Base-by-base conservation (phyloP, 2,888 invertebrate genomes). In the Mythimna pallens region DNA sequence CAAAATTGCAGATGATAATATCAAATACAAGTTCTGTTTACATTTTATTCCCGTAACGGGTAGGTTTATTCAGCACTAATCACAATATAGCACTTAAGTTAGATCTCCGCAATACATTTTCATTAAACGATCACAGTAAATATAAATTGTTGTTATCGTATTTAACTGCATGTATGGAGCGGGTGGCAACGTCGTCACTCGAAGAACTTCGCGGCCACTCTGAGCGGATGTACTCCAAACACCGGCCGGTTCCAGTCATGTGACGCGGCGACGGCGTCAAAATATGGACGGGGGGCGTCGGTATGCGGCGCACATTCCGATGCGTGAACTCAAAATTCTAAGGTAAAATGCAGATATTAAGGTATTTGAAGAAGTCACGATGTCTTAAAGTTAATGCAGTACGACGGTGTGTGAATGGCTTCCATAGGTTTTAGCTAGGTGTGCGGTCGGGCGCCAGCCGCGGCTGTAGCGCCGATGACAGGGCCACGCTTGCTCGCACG, bases 401-500 rank as follows among this genome's bases (percentile, higher is more conserved):
- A 8, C 7, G 20, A 14, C 1, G 17, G 2, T 47, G 20, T 55
- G 36, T 43, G 25, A 14, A 30, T 36, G 36, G 25, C 6, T 10
- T 30, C n/a, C n/a, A 14, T 62, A 50, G 62, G 57, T 52, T 62
- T 65, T 81, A 50, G 47, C 25, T 57, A n/a, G 54, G 17, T 40
- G 5, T 50, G 17, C 47, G n/a, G 17, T 25, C 8, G 50, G 22
- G 47, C 47, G 30, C 69, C 47, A 47, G 47, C 17, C 43, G 61
- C 55, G 64, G 34, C 25, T 64, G 50, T 68, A 66, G 65, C 68
- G 36, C 64, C 59, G 65, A 25, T 75, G 65, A 59, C 67, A 64
- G 61, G 61, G 86, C 92, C 93, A 93, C 93, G 92, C 92, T 93
- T 81, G 92, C 85, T 78, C 80, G 88, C 94, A 94, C 94, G 94